Conservation (phyloP, 2,888 invertebrate species). For the Drosophila borealis region DNA sequence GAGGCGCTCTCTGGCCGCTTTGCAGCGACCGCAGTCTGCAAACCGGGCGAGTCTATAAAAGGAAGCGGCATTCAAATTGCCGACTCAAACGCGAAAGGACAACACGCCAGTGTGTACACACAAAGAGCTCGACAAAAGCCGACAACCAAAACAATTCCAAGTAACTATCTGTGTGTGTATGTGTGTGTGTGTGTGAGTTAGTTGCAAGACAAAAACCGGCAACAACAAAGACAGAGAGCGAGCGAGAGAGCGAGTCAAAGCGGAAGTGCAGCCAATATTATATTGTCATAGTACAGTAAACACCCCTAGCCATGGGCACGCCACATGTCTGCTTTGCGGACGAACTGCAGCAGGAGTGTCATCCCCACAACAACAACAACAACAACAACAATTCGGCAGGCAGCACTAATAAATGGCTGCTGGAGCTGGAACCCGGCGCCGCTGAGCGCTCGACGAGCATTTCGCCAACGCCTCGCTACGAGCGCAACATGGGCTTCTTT, state of each 20-base stretch:
- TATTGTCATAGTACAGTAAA: background rate
- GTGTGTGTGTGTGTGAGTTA: constrained; percentile 18
- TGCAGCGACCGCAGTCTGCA: constrained; percentile 44
- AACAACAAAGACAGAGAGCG: constrained; percentile 52
- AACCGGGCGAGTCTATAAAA: constrained; percentile 81
- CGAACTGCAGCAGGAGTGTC: constrained; percentile 55
- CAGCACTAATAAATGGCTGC: constrained; percentile 50
- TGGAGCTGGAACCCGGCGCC: constrained; percentile 51
- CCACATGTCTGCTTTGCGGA: constrained; percentile 80
- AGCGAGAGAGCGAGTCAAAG: constrained; percentile 15
- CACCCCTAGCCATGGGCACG: constrained; percentile 57
- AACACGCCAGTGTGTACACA: constrained; percentile 64
- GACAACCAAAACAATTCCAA: constrained; percentile 18
- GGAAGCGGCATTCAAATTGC: constrained; percentile 71
- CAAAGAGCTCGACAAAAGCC: constrained; percentile 49
- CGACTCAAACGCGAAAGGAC: constrained; percentile 81
- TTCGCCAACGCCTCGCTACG: constrained; percentile 86
- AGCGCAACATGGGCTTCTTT: constrained; percentile 88
- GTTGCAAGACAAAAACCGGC: constrained; percentile 62
- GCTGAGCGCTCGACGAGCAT: constrained; percentile 79
- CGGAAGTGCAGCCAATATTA: constrained; percentile 15
- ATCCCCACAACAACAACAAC: constrained; percentile 10
- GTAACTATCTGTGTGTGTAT: constrained; percentile 11
- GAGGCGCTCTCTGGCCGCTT: constrained; percentile 24
- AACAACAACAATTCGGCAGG: constrained; percentile 27